Evolutionary conservation across 2,113 vertebrate genomes (phyloP).

Genomic region (Tachysurus vachellii): DNA sequence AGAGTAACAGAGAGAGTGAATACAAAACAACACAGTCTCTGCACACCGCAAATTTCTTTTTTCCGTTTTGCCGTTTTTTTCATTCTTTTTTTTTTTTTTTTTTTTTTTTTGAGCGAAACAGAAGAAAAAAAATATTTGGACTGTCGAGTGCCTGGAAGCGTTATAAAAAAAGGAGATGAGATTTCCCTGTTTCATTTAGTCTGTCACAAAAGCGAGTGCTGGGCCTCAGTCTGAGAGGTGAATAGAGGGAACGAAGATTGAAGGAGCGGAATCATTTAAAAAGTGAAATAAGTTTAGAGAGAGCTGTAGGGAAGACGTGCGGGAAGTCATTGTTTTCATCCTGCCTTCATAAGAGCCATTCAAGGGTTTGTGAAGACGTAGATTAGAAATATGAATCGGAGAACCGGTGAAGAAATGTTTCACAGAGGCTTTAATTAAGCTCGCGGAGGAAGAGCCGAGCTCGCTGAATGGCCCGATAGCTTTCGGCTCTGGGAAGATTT

Average conservation of each 20-base stretch:
- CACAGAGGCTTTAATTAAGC: conserved; percentile 66
- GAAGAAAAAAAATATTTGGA: conserved; percentile 54
- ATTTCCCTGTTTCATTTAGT: conserved; percentile 77
- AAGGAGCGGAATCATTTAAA: conserved; percentile 72
- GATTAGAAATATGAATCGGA: conserved; percentile 70
- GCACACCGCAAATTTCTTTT: conserved; percentile 48
- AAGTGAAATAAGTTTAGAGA: conserved; percentile 69
- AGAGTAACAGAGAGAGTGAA: conserved; percentile 65
- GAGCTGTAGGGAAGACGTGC: conserved; percentile 54
- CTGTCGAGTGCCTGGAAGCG: conserved; percentile 68
- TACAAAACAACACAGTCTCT: conserved; percentile 63
- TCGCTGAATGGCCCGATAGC: not conserved
- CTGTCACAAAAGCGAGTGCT: conserved; percentile 68
- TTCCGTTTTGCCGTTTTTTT: not conserved
- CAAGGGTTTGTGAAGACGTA: conserved; percentile 71
- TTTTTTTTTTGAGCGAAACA: conserved; percentile 13
- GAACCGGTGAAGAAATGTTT: conserved; percentile 56
- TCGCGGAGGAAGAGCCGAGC: conserved; percentile 25
- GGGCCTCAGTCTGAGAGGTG: conserved; percentile 59
- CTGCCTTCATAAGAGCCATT: conserved; percentile 66
- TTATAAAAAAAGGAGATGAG: conserved; percentile 73
- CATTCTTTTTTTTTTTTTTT: not conserved
- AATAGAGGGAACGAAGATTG: conserved; percentile 68
- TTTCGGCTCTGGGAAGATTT: not conserved
- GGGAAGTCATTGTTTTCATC: conserved; percentile 77